Conservation (phyloP, 2,888 invertebrate species). For the Pseudeuparius sepicola region DNA sequence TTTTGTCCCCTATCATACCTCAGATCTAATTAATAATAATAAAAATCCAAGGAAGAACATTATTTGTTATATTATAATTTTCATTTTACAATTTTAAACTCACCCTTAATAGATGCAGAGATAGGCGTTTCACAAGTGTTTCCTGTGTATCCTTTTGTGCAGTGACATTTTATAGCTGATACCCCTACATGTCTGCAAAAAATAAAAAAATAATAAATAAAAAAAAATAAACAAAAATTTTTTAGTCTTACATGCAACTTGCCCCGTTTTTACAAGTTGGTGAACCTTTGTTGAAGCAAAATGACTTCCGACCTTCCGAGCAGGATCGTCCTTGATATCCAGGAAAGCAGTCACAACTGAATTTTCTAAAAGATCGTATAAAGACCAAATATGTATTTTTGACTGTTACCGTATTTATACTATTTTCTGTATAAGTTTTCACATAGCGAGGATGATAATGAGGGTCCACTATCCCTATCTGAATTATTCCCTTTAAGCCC, state of each 20-base stretch:
- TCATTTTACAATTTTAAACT: too few relatives aligned
- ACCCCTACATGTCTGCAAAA: conserved; percentile 63
- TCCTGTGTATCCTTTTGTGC: conserved; percentile 56
- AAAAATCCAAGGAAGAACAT: too few relatives aligned
- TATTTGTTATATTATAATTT: too few relatives aligned
- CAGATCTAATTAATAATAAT: too few relatives aligned
- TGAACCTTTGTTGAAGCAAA: conserved; percentile 54
- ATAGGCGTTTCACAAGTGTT: conserved; percentile 61
- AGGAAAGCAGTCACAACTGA: conserved; percentile 71
- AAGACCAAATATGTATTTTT: too few relatives aligned
- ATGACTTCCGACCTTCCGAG: conserved; percentile 61
- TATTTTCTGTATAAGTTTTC: too few relatives aligned
- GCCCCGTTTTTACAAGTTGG: conserved; percentile 73
- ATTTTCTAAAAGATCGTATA: conserved; percentile 64
- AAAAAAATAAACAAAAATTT: conserved; percentile 1
- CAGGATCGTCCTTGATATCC: conserved; percentile 72
- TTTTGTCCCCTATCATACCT: too few relatives aligned
- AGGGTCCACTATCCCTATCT: too few relatives aligned
- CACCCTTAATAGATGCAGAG: too few relatives aligned
- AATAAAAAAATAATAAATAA: conserved; percentile 6
- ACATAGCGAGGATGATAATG: too few relatives aligned
- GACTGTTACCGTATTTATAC: too few relatives aligned
- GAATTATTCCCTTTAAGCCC: too few relatives aligned
- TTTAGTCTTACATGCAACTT: conserved; percentile 63
- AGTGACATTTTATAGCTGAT: conserved; percentile 63